Percentiles rank a stretch among this genome's conserved stretches.
These are phyloP conservation scores for Hippocampus kuda DNA, from an alignment of 2,797 vertebrate species.

Conservation along the genomic window DNA sequence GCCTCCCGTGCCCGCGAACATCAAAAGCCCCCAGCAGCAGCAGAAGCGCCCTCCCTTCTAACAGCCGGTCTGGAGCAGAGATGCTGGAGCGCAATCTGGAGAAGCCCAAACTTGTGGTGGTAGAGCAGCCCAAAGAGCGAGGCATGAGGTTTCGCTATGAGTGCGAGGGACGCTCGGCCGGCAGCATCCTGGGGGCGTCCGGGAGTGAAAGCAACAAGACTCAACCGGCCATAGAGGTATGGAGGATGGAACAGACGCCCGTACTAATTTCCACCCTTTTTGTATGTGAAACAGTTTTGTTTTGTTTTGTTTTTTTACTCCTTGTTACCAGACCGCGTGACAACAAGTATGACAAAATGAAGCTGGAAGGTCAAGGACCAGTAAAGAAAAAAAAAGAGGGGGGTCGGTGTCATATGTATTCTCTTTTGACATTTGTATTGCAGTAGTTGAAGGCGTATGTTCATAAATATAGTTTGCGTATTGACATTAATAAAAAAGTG, in stretches of 20 bases:
- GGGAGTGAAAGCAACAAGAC: conserved; percentile 82
- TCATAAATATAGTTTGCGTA: no score
- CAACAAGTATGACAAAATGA: background rate
- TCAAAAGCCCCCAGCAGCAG: background rate
- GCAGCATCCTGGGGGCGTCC: conserved; percentile 83
- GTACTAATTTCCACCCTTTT: background rate
- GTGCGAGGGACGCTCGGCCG: conserved; percentile 86
- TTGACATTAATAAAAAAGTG: no score
- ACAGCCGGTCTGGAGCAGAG: conserved; percentile 32
- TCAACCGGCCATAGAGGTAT: conserved; percentile 77
- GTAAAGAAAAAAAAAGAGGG: background rate
- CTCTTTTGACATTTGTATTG: no score
- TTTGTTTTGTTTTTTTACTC: background rate
- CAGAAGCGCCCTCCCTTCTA: conserved; percentile 14
- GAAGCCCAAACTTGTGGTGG: conserved; percentile 71
- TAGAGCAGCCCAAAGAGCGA: conserved; percentile 87
- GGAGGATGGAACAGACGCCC: background rate
- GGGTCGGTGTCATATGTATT: no score
- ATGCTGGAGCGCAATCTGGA: conserved; percentile 63
- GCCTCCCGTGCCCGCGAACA: background rate
- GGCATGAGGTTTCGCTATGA: conserved; percentile 96
- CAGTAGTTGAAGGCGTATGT: no score
- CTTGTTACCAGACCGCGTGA: background rate
- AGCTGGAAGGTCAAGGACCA: background rate
- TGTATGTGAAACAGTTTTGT: conserved; percentile 2